Conservation (phyloP, 1,140 invertebrate species). For the Penaeus chinensis region DNA sequence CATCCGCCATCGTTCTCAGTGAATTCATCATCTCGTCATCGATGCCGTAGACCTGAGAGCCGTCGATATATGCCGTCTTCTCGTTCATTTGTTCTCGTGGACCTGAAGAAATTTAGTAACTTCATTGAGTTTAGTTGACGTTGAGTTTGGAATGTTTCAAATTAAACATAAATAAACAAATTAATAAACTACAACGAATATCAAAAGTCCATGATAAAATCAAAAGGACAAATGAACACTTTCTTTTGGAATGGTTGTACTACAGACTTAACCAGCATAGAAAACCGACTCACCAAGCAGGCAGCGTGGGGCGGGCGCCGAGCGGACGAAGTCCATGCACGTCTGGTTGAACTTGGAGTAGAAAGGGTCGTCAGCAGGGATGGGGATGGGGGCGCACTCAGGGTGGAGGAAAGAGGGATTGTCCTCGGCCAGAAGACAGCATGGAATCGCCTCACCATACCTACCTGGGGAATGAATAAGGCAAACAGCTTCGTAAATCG, state of each 20-base stretch:
- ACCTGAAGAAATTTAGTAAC: conserved; percentile 70
- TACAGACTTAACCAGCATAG: too few species aligned
- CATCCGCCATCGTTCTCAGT: conserved; percentile 78
- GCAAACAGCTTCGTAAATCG: too few species aligned
- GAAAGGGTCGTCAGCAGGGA: conserved; percentile 79
- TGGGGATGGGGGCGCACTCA: conserved; percentile 82
- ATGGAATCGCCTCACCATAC: too few species aligned
- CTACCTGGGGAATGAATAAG: too few species aligned
- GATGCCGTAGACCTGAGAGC: conserved; percentile 90
- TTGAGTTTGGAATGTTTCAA: background rate
- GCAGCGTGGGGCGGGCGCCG: conserved; percentile 80
- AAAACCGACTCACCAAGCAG: conserved; percentile 57
- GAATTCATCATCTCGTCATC: conserved; percentile 79
- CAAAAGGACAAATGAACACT: too few species aligned
- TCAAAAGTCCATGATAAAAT: too few species aligned
- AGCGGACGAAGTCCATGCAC: conserved; percentile 85
- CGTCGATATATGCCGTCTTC: conserved; percentile 89
- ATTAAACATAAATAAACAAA: background rate
- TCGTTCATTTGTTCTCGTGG: conserved; percentile 83
- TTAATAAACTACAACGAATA: too few species aligned
- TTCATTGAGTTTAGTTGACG: background rate
- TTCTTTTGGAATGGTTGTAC: background rate
- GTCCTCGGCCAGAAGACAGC: too few species aligned
- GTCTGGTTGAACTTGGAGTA: conserved; percentile 70
- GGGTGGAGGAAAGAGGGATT: conserved; percentile 72